phyloP scores from a whole-genome alignment of 2,888 invertebrate species.

The Leucophora obtusa region DNA sequence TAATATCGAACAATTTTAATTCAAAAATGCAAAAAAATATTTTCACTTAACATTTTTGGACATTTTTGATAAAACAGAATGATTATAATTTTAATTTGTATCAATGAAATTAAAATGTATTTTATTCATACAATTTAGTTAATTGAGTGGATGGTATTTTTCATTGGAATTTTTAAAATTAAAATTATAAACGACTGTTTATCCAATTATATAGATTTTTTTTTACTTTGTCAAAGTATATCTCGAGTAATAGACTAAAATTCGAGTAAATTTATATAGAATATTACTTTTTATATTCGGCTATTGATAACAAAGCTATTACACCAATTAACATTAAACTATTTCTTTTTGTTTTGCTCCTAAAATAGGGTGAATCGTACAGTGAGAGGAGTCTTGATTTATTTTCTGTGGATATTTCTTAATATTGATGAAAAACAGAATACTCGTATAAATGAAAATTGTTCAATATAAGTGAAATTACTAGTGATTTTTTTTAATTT shows the following conservation, averaged over 20 bases:
- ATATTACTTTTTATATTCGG: slow-evolving; percentile 16
- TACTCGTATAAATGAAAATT: too few relatives aligned
- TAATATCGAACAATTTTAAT: slow-evolving; percentile 38
- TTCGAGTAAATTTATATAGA: slow-evolving; percentile 73
- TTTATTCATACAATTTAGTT: not conserved
- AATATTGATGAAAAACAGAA: not conserved
- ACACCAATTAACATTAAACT: slow-evolving; percentile 44
- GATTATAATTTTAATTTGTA: slow-evolving; percentile 58
- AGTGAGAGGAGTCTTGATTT: slow-evolving; percentile 22
- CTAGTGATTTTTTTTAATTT: too few relatives aligned
- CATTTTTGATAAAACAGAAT: slow-evolving; percentile 49
- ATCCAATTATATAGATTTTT: slow-evolving; percentile 61
- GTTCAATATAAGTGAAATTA: too few relatives aligned
- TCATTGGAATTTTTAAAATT: slow-evolving; percentile 65
- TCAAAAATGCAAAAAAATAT: slow-evolving; percentile 35
- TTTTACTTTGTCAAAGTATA: slow-evolving; percentile 77
- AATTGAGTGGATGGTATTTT: slow-evolving; percentile 1
- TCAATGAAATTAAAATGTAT: slow-evolving; percentile 1
- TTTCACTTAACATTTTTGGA: slow-evolving; percentile 35
- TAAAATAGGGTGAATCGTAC: not conserved
- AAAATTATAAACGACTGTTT: slow-evolving; percentile 75
- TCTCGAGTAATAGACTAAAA: slow-evolving; percentile 78
- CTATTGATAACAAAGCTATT: slow-evolving; percentile 1
- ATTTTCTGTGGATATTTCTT: not conserved
- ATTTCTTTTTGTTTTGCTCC: slow-evolving; percentile 20